Percentiles rank a stretch among this genome's conserved stretches.
Evolutionary conservation across 2,797 vertebrate genomes (phyloP).

Genomic region (Thripadectes ignobilis): DNA sequence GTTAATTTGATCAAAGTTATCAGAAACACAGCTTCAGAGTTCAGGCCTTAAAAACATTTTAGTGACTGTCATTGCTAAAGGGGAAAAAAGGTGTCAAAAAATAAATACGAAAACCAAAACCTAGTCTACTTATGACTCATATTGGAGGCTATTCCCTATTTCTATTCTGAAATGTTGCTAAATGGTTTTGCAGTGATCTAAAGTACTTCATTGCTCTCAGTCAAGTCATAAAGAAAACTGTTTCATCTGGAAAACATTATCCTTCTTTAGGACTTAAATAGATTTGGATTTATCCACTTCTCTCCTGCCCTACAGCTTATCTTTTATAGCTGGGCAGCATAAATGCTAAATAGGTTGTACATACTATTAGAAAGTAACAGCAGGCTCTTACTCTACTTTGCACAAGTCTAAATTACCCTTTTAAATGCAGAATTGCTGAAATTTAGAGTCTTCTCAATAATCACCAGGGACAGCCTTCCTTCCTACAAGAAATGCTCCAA

Average conservation of each 20-base stretch:
- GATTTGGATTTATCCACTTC: background rate
- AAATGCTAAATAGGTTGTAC: background rate
- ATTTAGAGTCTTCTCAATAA: background rate
- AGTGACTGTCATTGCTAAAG: background rate
- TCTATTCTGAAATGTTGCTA: background rate
- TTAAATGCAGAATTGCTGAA: background rate
- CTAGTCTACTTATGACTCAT: background rate
- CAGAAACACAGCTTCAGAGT: background rate
- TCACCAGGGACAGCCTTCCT: background rate
- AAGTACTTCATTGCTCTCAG: background rate
- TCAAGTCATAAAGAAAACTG: background rate
- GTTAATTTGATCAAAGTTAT: background rate
- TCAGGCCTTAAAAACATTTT: background rate
- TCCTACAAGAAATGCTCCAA: background rate
- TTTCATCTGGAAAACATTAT: constrained; percentile 8
- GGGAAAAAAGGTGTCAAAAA: background rate
- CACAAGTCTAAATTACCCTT: background rate
- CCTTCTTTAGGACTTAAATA: background rate
- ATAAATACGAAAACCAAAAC: background rate
- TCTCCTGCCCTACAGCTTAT: background rate
- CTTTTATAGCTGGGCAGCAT: background rate
- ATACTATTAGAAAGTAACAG: background rate
- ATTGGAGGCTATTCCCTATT: background rate
- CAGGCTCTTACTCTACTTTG: background rate
- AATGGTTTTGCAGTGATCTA: background rate